A percentile compares a stretch with the other conserved stretches of the same genome.
Conservation (phyloP, 2,888 invertebrate species). For the Nephrotoma appendiculata region DNA sequence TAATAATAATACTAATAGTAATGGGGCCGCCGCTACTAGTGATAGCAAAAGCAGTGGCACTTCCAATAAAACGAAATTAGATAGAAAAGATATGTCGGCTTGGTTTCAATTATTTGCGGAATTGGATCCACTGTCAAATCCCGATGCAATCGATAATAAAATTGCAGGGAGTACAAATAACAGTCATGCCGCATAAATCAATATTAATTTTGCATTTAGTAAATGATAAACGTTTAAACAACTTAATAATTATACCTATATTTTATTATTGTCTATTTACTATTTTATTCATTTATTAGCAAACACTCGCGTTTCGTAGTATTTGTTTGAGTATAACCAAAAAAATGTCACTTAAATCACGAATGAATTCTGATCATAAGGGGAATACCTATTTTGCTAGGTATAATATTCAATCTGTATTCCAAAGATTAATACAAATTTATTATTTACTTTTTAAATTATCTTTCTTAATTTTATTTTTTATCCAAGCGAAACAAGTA, state of each 20-base stretch:
- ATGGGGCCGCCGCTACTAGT: conserved; percentile 2
- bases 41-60: conserved; percentile 3
- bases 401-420: not conserved
- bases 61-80: conserved; percentile 12
- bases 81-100: conserved; percentile 40
- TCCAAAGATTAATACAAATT: not conserved
- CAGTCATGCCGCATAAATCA: conserved; percentile 36
- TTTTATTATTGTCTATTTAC: not conserved
- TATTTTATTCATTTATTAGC: not conserved
- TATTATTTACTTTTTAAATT: not conserved
- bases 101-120: conserved; percentile 92
- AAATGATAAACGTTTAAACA: not conserved
- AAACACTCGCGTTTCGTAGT: not conserved
- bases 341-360: not conserved
- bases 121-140: conserved; percentile 80
- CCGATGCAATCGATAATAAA: conserved; percentile 39
- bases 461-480: not conserved
- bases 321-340: not conserved
- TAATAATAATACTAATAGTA: conserved; percentile 1
- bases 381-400: not conserved
- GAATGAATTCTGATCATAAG: not conserved
- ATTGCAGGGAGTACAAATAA: conserved; percentile 27
- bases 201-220: not conserved
- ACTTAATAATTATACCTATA: not conserved
- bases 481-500: not conserved